phyloP scores from a whole-genome alignment of 2,888 invertebrate genomes.

The Sceliomorpha sp. region DNA sequence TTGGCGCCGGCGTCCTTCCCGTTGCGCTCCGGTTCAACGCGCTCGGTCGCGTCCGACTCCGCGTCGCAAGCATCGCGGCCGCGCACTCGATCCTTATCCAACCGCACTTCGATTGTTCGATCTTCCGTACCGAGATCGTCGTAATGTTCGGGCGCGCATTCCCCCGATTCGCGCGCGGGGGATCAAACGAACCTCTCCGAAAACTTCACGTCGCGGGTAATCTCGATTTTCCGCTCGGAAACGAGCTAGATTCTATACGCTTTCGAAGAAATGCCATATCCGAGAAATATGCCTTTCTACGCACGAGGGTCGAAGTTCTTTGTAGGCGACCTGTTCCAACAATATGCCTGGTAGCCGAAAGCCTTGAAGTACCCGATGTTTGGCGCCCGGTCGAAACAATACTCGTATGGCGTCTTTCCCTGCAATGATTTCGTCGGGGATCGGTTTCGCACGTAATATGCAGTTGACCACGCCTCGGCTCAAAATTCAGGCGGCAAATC shows the following conservation, averaged over 20 bases:
- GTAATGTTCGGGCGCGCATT: neutral
- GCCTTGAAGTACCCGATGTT: constrained; percentile 47
- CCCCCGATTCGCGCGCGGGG: neutral
- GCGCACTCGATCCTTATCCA: neutral
- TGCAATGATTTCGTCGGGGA: constrained; percentile 46
- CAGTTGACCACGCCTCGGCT: constrained; percentile 64
- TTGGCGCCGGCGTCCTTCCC: neutral
- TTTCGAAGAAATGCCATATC: constrained; percentile 14
- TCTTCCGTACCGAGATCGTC: neutral
- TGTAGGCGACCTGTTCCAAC: constrained; percentile 1
- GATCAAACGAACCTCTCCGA: neutral
- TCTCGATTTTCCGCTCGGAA: neutral
- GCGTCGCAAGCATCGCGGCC: neutral
- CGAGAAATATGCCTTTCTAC: constrained; percentile 22
- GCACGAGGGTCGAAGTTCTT: constrained; percentile 24
- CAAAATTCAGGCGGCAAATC: constrained; percentile 59
- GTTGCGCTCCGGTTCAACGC: neutral
- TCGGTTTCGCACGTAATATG: constrained; percentile 62
- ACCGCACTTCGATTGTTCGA: neutral
- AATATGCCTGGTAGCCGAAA: constrained; percentile 56
- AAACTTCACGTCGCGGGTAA: constrained; percentile 18
- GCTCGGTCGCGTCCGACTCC: neutral
- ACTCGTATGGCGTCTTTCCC: constrained; percentile 55
- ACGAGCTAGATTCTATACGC: constrained; percentile 29
- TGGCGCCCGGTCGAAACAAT: constrained; percentile 45